Percentiles rank a stretch among this genome's conserved stretches.
These are phyloP conservation scores for Ectemnius cavifrons DNA, from an alignment of 2,888 invertebrate species.

Conservation along the genomic window DNA sequence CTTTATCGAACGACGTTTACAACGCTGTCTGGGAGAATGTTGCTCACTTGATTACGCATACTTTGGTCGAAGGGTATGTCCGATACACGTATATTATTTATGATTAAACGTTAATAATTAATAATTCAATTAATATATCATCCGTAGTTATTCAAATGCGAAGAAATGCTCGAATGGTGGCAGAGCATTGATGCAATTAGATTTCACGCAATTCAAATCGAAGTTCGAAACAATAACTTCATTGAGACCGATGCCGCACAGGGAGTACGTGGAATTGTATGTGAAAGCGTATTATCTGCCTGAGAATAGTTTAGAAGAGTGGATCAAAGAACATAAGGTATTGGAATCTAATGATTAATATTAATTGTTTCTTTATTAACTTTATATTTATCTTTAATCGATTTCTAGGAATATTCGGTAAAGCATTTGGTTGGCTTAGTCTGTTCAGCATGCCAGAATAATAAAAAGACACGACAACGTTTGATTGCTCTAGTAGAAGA, in stretches of 20 bases:
- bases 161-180: conserved; percentile 98
- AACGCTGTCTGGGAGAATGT: conserved; percentile 92
- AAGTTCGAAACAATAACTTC: conserved; percentile 93
- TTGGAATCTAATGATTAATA: conserved; percentile 7
- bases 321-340: conserved; percentile 90
- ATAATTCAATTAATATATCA: not conserved
- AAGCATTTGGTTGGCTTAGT: conserved; percentile 93
- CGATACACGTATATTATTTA: conserved; percentile 16
- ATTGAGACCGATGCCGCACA: conserved; percentile 90
- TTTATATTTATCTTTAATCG: too few relatives aligned
- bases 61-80: conserved; percentile 95
- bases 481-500: conserved; percentile 86
- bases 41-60: conserved; percentile 90
- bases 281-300: conserved; percentile 98
- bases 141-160: conserved; percentile 87
- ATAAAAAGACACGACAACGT: conserved; percentile 91
- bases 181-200: conserved; percentile 97
- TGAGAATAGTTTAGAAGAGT: conserved; percentile 91
- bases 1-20: conserved; percentile 85
- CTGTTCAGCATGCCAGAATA: conserved; percentile 91
- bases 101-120: conserved; percentile 13
- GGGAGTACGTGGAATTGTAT: conserved; percentile 94
- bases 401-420: conserved; percentile 88
- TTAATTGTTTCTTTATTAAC: conserved; percentile 25
- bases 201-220: conserved; percentile 95